These are phyloP conservation scores for Apamea crenata DNA, from an alignment of 2,888 invertebrate genomes.

Conservation along the genomic window DNA sequence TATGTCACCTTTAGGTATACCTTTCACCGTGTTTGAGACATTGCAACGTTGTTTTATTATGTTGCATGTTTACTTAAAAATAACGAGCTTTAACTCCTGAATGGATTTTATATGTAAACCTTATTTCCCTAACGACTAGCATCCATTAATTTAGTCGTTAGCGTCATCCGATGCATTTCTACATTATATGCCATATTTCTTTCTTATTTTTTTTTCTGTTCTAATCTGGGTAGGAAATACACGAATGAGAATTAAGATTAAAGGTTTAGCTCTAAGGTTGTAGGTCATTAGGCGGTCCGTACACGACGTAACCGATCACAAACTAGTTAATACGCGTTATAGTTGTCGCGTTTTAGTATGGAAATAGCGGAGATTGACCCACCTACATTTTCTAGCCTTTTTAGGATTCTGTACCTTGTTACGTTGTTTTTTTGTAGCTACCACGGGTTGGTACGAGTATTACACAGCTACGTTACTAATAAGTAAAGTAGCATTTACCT, in stretches of 20 bases:
- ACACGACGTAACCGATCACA: neutral
- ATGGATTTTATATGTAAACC: slow-evolving; percentile 27
- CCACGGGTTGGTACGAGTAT: too few species aligned
- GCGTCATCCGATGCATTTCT: slow-evolving; percentile 47
- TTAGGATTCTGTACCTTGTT: too few species aligned
- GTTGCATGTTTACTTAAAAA: neutral
- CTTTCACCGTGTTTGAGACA: too few species aligned
- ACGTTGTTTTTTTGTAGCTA: too few species aligned
- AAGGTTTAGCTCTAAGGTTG: too few species aligned
- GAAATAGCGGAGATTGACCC: too few species aligned
- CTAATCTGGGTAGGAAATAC: neutral
- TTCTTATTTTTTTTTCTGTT: slow-evolving; percentile 8
- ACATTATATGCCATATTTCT: slow-evolving; percentile 25
- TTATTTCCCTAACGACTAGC: slow-evolving; percentile 59
- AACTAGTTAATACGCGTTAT: neutral
- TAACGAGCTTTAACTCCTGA: neutral
- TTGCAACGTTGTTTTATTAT: neutral
- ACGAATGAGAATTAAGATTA: neutral
- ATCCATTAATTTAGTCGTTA: slow-evolving; percentile 57
- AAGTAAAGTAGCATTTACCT: too few species aligned
- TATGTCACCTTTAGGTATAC: too few species aligned
- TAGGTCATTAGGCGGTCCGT: neutral
- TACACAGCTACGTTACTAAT: too few species aligned
- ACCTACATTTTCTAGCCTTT: too few species aligned
- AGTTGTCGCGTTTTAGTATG: too few species aligned